A percentile compares a stretch with the other conserved stretches of the same genome.
These are phyloP conservation scores for Trachelus stipa DNA, from an alignment of 2,888 invertebrate species.

Conservation along the genomic window DNA sequence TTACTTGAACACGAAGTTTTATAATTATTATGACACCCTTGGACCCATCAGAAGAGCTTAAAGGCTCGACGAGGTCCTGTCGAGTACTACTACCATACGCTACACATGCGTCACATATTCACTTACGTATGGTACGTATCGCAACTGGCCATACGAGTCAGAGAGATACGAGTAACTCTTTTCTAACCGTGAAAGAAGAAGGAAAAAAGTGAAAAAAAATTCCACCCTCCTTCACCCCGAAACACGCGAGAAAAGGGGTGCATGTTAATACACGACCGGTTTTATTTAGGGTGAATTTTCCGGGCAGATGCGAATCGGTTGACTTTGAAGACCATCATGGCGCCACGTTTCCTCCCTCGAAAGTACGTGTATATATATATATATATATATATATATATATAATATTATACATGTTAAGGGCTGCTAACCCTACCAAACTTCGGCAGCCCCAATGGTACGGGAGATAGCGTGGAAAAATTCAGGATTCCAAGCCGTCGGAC, in stretches of 20 bases:
- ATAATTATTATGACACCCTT: conserved; percentile 59
- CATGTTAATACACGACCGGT: conserved; percentile 39
- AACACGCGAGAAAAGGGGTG: conserved; percentile 34
- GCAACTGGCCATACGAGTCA: background rate
- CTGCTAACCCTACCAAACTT: background rate
- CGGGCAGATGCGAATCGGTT: conserved; percentile 17
- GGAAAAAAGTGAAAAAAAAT: background rate
- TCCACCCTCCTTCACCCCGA: background rate
- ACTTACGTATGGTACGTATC: background rate
- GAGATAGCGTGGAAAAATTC: background rate
- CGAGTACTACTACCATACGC: conserved; percentile 1
- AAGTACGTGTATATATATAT: background rate
- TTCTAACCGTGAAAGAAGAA: background rate
- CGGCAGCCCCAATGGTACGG: background rate
- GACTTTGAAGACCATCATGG: background rate
- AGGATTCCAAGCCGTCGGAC: background rate
- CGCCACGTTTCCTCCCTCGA: background rate
- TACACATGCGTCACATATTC: background rate
- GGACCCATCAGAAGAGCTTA: conserved; percentile 34
- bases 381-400: background rate
- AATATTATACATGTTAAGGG: background rate
- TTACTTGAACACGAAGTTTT: conserved; percentile 50
- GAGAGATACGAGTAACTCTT: background rate
- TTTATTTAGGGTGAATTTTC: conserved; percentile 22
- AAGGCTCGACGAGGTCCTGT: conserved; percentile 39